These are phyloP conservation scores for Brachynemurus nebulosus DNA, from an alignment of 2,888 invertebrate species.

Conservation along the genomic window DNA sequence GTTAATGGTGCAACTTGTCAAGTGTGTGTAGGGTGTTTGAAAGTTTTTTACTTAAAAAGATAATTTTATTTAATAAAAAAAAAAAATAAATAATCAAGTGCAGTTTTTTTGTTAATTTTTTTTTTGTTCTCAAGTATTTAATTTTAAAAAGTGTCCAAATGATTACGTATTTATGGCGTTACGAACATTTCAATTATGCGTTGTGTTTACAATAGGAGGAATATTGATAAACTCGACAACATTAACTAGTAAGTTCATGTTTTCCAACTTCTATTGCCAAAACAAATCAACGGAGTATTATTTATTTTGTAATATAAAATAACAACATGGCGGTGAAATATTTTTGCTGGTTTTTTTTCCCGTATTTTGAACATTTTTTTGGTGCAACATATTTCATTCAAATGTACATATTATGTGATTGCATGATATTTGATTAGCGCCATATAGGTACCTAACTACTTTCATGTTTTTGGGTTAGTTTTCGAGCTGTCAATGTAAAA, in stretches of 20 bases:
- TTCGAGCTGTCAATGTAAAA: no score
- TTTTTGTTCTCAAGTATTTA: neutral
- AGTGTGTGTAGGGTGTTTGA: constrained; percentile 2
- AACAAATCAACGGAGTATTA: no score
- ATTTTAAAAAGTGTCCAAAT: constrained; percentile 36
- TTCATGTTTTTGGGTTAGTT: no score
- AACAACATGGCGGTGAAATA: no score
- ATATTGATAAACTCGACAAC: neutral
- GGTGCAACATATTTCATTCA: no score
- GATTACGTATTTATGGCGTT: constrained; percentile 66
- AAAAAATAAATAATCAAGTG: neutral
- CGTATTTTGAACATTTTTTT: no score
- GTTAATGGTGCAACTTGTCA: constrained; percentile 1
- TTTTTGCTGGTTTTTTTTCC: no score
- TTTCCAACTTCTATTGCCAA: no score
- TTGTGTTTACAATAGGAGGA: constrained; percentile 42
- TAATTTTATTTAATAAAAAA: neutral
- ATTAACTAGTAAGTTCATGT: neutral
- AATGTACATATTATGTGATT: no score
- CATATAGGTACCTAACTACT: no score
- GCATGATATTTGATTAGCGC: no score
- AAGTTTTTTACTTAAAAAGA: neutral
- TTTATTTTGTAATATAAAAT: no score
- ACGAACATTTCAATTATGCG: constrained; percentile 57
- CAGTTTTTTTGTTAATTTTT: constrained; percentile 1